Base-by-base conservation (phyloP, 2,113 vertebrate genomes). In the Xenopus laevis region DNA sequence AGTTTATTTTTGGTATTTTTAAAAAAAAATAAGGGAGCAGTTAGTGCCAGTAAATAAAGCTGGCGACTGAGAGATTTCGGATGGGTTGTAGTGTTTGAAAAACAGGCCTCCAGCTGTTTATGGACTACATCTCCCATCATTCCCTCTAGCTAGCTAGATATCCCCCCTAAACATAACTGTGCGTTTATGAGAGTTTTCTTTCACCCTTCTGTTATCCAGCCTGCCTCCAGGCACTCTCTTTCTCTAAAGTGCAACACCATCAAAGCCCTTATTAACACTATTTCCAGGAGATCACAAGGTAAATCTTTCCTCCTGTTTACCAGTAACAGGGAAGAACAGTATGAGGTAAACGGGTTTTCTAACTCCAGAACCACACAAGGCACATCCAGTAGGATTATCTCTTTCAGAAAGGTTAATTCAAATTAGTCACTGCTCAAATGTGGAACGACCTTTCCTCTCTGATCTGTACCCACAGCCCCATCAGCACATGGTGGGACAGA, bases 221-320 rank as follows among this genome's bases (percentile, higher is more conserved):
- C 78, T 81, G 86, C 87, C 88, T 86, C 71, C 23, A 86, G 89
- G 89, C 88, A 84, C 81, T 74, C 23, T 27, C 65, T 81, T 79
- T 88, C 83, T 84, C 86, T 85, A 89, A 50, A 89, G 83, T 87
- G 86, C 87, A 84, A 78, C 81, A 80, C 83, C 87, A 88, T 89
- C 88, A 90, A 88, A 89, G 88, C 79, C 50, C 82, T 89, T 86
- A 88, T 90, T 91, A 88, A 85, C 79, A 84, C 78, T 79, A 45
- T 86, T 86, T 88, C 82, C 82, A 83, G 78, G 83, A 84, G 88
- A 88, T 84, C 84, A 80, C 69, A 86, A 85, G 85, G 82, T 72
- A 80, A 50, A 84, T 85, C 77, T 77, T 84, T 83, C 83, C 84
- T 85, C 85, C 87, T 77, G 79, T 83, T 90, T 91, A 89, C 87